Conservation (phyloP, 23 tunicate genomes). For the Styela clava region DNA sequence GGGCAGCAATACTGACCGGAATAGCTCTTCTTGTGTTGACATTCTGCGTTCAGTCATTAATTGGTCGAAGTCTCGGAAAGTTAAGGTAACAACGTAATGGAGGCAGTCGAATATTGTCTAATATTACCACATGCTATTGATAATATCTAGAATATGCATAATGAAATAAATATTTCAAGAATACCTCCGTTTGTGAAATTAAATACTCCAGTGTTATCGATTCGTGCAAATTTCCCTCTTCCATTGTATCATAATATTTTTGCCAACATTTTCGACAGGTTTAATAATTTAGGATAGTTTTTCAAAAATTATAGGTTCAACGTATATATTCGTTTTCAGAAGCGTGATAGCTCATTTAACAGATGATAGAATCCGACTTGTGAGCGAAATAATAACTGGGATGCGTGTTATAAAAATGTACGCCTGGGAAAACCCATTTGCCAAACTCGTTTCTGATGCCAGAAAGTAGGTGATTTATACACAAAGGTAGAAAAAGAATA, state of each 20-base stretch:
- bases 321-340: background rate
- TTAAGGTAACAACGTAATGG: too few species aligned
- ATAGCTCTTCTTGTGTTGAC: slow-evolving; percentile 24
- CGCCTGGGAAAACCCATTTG: slow-evolving; percentile 71
- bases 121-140: too few species aligned
- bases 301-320: too few species aligned
- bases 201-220: too few species aligned
- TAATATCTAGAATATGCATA: too few species aligned
- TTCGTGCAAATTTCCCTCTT: background rate
- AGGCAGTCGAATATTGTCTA: too few species aligned
- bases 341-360: slow-evolving; percentile 21
- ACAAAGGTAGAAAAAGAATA: too few species aligned
- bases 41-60: slow-evolving; percentile 27
- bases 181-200: too few species aligned
- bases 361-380: slow-evolving; percentile 42
- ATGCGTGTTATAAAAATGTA: slow-evolving; percentile 75
- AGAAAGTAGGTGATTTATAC: slow-evolving; percentile 38
- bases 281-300: too few species aligned
- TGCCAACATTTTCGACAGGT: too few species aligned
- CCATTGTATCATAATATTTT: too few species aligned
- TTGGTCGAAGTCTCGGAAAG: slow-evolving; percentile 41
- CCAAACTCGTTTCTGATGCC: slow-evolving; percentile 25
- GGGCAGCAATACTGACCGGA: slow-evolving; percentile 35
- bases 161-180: too few species aligned
- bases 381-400: slow-evolving; percentile 58